These are phyloP conservation scores for Tychaedon coryphoeus DNA, from an alignment of 2,113 vertebrate genomes.

Conservation along the genomic window DNA sequence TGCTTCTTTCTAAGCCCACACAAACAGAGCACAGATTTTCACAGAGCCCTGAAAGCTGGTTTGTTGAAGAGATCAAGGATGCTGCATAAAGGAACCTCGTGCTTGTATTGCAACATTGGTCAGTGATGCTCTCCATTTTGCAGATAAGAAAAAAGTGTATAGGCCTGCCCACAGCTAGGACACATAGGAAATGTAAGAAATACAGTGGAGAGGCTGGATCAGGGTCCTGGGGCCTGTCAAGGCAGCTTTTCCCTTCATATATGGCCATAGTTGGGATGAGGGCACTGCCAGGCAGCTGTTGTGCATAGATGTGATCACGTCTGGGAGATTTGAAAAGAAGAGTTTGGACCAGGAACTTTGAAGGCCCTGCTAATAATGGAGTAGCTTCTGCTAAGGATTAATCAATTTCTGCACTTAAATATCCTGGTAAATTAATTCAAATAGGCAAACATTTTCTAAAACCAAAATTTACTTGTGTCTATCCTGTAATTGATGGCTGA, in stretches of 20 bases:
- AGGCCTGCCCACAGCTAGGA: background rate
- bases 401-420: background rate
- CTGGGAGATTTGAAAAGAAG: background rate
- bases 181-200: background rate
- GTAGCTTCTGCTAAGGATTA: background rate
- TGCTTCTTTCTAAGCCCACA: background rate
- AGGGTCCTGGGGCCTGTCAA: background rate
- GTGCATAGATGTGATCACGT: fast-evolving
- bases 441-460: background rate
- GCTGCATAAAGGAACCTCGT: fast-evolving
- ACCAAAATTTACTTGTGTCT: background rate
- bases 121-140: background rate
- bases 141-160: background rate
- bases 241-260: background rate
- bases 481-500: background rate
- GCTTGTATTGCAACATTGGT: fast-evolving
- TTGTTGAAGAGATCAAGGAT: background rate
- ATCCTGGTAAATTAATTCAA: background rate
- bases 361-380: background rate
- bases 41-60: background rate
- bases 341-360: background rate
- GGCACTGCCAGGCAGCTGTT: background rate
- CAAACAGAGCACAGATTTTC: background rate
- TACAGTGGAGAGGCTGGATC: background rate
- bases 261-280: fast-evolving